These are phyloP conservation scores for Hyperopisus bebe DNA, from an alignment of 2,113 vertebrate genomes.

Conservation along the genomic window DNA sequence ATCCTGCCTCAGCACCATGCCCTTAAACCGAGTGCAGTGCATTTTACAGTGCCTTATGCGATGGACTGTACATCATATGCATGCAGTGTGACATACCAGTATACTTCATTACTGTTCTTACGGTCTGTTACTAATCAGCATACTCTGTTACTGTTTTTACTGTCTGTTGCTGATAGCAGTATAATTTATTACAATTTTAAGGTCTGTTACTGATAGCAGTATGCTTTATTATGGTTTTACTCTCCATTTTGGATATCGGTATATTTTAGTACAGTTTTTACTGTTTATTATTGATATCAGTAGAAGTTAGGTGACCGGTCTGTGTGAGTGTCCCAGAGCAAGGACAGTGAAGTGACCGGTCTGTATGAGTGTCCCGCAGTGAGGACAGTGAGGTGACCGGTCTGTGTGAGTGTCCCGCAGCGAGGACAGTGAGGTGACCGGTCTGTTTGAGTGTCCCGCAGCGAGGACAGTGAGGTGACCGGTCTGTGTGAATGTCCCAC, in stretches of 20 bases:
- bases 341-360: not conserved
- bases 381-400: not conserved
- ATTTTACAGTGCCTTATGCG: not conserved
- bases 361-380: not conserved
- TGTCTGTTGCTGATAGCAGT: not conserved
- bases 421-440: not conserved
- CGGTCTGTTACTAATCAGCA: not conserved
- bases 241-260: not conserved
- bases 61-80: not conserved
- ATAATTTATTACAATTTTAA: too few species aligned
- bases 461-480: too few species aligned
- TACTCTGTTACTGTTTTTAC: not conserved
- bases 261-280: not conserved
- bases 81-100: not conserved
- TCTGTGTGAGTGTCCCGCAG: not conserved
- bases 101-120: not conserved
- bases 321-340: not conserved
- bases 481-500: too few species aligned
- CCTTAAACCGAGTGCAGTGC: not conserved
- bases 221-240: not conserved
- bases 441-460: not conserved
- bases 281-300: not conserved
- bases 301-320: not conserved
- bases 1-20: not conserved
- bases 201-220: not conserved